Evolutionary conservation across 2,797 vertebrate species (phyloP), one percentile per base, ranked within the genome.

Genomic region (Periophthalmus magnuspinnatus): DNA sequence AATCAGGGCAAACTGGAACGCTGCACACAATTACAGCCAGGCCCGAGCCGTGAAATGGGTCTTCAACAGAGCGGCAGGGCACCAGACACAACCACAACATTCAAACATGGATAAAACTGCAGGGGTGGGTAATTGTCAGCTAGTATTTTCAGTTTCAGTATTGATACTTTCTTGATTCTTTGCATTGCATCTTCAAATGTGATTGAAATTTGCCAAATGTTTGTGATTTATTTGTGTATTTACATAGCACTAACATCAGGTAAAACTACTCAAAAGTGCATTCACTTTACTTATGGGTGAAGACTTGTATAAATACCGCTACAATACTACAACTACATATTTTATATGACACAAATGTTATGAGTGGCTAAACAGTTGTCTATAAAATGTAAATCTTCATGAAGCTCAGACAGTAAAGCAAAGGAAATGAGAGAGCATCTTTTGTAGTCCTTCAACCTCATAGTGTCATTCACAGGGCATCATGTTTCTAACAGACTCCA

Each of bases 11-110:
- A 9, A 21, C 79, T 78, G 84, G 77, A 86, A 89, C 84, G 73
- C 82, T 79, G 81, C 84, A 81, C 77, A 81, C 81, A 83, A 86
- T 88, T 85, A 88, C 70, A 84, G 78, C 62, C 77, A 75, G n/a
- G 71, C 71, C 57, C 65, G 5, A 81, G 65, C 77, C 59, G 67
- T 76, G 73, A 79, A 88, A 84, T 75, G 21, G 68, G 66, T 69
- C 56, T 80, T 77, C 81, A 81, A 24, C 32, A 72, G 61, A 58
- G 67, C 9, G 59, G 65, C 62, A 45, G 38, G 68, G 75, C 56
- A 63, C 67, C 67, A 79, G 79, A 61, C 59, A 61, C n/a, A 41
- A 22, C 9, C 59, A 61, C 59, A 38, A 61, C 24, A 16, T 78
- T 78, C 69, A 71, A n/a, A 70, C 72, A 69, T 28, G 24, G 13